These are phyloP conservation scores for Yponomeuta plumbellus DNA, from an alignment of 2,888 invertebrate species.

Conservation along the genomic window DNA sequence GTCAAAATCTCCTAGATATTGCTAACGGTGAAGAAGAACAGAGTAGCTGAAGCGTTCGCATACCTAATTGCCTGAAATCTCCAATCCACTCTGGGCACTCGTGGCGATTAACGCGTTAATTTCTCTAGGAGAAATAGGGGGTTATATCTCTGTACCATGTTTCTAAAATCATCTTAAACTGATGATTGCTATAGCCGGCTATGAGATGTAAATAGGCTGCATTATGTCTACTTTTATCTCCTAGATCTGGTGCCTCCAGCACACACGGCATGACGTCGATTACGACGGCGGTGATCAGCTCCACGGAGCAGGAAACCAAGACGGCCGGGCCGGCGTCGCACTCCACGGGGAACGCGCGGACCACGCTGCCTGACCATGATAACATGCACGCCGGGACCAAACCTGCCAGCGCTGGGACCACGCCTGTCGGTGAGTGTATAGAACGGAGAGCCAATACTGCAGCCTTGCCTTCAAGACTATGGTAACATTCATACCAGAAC, in stretches of 20 bases:
- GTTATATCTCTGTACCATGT: too few relatives aligned
- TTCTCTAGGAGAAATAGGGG: too few relatives aligned
- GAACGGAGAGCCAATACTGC: conserved; percentile 35
- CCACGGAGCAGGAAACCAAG: conserved; percentile 44
- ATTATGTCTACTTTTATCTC: background rate
- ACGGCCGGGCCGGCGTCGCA: conserved; percentile 44
- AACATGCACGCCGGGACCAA: conserved; percentile 64
- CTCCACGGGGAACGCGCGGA: conserved; percentile 18
- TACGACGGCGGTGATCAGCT: conserved; percentile 35
- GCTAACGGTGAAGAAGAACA: too few relatives aligned
- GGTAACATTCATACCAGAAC: conserved; percentile 65
- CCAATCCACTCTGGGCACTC: too few relatives aligned
- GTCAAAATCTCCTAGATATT: too few relatives aligned
- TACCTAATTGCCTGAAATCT: too few relatives aligned
- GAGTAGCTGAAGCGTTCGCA: too few relatives aligned
- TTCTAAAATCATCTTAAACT: too few relatives aligned
- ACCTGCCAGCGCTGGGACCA: conserved; percentile 47
- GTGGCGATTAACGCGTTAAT: too few relatives aligned
- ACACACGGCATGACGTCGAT: conserved; percentile 64
- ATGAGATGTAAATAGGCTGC: too few relatives aligned
- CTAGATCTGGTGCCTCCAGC: conserved; percentile 54
- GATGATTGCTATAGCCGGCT: too few relatives aligned
- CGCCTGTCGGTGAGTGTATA: conserved; percentile 50
- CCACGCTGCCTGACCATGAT: conserved; percentile 57
- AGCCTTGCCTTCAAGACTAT: conserved; percentile 41